phyloP scores from a whole-genome alignment of 2,113 vertebrate genomes.

The Tenebrosternarchus preto region DNA sequence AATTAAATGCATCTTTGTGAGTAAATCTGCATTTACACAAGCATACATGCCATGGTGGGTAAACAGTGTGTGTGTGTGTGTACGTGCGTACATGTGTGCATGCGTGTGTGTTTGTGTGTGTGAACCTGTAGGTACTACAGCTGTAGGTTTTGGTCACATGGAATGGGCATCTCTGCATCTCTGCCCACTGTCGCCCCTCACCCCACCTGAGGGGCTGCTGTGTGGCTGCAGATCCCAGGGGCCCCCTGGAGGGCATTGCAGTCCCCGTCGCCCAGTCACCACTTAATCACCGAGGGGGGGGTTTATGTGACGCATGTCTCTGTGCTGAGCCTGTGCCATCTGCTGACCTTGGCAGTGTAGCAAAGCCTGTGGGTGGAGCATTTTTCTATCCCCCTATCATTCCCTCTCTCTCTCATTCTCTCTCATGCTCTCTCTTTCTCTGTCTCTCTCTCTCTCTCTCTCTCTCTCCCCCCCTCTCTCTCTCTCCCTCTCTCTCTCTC shows the following conservation, averaged over 20 bases:
- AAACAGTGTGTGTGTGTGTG: neutral
- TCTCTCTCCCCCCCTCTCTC: constrained; percentile 20
- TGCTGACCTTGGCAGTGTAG: constrained; percentile 49
- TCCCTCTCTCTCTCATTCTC: constrained; percentile 16
- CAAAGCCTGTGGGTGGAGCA: constrained; percentile 27
- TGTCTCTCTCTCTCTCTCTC: constrained; percentile 14
- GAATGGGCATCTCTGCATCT: neutral
- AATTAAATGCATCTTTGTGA: constrained; percentile 26
- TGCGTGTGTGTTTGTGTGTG: neutral
- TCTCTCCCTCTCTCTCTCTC: neutral
- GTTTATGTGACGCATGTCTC: constrained; percentile 33
- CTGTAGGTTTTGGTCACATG: neutral
- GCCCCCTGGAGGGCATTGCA: constrained; percentile 35
- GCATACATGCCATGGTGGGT: constrained; percentile 1
- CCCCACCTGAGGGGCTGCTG: neutral
- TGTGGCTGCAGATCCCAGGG: constrained; percentile 15
- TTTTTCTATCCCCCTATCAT: constrained; percentile 4
- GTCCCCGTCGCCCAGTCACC: constrained; percentile 20
- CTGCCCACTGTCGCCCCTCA: neutral
- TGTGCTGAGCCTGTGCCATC: constrained; percentile 46
- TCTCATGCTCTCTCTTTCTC: constrained; percentile 21
- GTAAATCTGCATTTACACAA: constrained; percentile 22
- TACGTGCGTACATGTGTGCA: neutral
- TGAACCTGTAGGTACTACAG: neutral
- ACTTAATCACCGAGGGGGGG: constrained; percentile 46